These are phyloP conservation scores for Drosophila sproati DNA, from an alignment of 1,140 invertebrate genomes.

Conservation along the genomic window DNA sequence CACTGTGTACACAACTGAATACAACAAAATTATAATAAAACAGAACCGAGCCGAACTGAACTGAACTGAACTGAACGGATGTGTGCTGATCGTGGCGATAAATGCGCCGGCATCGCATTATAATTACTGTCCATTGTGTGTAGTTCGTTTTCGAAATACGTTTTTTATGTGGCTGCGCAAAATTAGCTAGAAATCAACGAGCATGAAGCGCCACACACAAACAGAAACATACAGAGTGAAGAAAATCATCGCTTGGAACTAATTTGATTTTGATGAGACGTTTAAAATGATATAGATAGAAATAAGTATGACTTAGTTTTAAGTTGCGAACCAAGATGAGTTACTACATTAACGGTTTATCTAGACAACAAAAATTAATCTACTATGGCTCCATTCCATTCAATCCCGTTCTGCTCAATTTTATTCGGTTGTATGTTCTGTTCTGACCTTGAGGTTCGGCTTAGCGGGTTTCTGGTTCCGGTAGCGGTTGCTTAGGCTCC, in stretches of 20 bases:
- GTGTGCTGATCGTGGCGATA: conserved; percentile 75
- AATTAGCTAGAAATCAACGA: conserved; percentile 79
- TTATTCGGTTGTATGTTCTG: neutral
- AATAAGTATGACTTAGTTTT: conserved; percentile 57
- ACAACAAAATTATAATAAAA: conserved; percentile 29
- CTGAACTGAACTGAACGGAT: conserved; percentile 54
- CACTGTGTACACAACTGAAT: neutral
- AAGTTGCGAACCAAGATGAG: conserved; percentile 50
- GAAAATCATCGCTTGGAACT: conserved; percentile 80
- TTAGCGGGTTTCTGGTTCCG: conserved; percentile 46
- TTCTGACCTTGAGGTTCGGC: conserved; percentile 58
- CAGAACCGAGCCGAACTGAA: neutral
- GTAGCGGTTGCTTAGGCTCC: conserved; percentile 43
- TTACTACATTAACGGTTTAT: conserved; percentile 73
- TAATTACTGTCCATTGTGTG: conserved; percentile 72
- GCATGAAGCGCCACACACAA: conserved; percentile 69
- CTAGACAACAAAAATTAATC: conserved; percentile 58
- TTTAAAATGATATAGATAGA: conserved; percentile 75
- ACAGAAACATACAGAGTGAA: conserved; percentile 31
- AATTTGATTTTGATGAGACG: conserved; percentile 81
- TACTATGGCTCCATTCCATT: neutral
- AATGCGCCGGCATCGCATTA: conserved; percentile 78
- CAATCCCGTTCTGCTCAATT: conserved; percentile 6
- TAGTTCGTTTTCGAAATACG: conserved; percentile 35
- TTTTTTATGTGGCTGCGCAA: conserved; percentile 49